Evolutionary conservation across 2,888 invertebrate genomes (phyloP).

Genomic region (Torymus tubicola): DNA sequence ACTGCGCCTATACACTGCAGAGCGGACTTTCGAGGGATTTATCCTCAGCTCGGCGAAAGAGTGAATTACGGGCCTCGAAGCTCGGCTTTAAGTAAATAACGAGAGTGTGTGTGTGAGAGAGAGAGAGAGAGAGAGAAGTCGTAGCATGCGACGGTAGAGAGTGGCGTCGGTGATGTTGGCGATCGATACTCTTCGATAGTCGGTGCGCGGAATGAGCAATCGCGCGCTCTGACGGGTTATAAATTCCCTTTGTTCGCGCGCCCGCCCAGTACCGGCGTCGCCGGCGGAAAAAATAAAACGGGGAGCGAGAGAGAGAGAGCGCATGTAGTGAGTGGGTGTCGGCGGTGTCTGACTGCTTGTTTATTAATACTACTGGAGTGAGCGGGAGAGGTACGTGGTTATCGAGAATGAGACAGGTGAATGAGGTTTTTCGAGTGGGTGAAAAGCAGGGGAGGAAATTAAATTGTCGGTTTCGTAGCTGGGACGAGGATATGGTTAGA

Average conservation of each 20-base stretch:
- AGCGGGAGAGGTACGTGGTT: not conserved
- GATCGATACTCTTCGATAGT: constrained; percentile 52
- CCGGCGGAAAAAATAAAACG: not conserved
- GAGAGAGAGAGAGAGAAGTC: constrained; percentile 14
- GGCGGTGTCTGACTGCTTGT: constrained; percentile 40
- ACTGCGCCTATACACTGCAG: not conserved
- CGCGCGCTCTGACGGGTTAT: constrained; percentile 50
- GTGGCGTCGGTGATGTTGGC: constrained; percentile 6
- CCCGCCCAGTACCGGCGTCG: not conserved
- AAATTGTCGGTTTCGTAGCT: constrained; percentile 2
- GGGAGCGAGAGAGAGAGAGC: too few species aligned
- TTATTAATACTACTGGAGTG: constrained; percentile 52
- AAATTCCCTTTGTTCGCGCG: constrained; percentile 54
- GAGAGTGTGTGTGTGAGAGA: not conserved
- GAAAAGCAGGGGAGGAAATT: not conserved
- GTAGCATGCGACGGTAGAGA: constrained; percentile 27
- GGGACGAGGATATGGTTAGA: not conserved
- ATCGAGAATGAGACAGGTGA: not conserved
- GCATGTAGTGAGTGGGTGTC: not conserved
- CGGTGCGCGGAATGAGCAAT: constrained; percentile 44
- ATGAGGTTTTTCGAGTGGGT: not conserved
- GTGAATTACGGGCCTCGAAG: constrained; percentile 43
- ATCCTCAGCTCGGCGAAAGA: constrained; percentile 36
- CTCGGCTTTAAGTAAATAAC: constrained; percentile 55
- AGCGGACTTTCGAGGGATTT: constrained; percentile 14